Conservation (phyloP, 2,113 vertebrate genomes). For the Tetrax tetrax region DNA sequence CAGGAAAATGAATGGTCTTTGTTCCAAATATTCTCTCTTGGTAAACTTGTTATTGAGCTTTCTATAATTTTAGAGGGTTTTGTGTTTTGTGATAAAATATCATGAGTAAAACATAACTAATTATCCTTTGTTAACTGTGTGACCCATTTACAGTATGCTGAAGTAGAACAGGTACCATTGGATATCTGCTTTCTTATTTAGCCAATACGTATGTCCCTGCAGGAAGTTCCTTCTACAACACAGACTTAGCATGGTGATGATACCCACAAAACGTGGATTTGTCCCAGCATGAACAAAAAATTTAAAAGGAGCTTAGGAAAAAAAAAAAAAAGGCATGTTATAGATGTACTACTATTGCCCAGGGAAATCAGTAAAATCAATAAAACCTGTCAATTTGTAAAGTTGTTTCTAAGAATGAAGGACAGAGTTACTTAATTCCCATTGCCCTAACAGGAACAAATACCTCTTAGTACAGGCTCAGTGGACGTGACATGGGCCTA, state of each 20-base stretch:
- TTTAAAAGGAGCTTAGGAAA: neutral
- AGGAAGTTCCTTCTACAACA: neutral
- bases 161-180: neutral
- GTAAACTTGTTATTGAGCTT: neutral
- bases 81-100: neutral
- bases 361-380: constrained; percentile 19
- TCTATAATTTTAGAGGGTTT: neutral
- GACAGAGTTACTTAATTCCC: neutral
- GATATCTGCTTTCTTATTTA: neutral
- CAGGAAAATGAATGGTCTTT: neutral
- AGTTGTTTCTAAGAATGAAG: neutral
- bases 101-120: neutral
- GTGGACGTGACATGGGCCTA: neutral
- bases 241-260: neutral
- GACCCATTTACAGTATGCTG: neutral
- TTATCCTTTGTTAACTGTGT: neutral
- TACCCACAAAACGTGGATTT: neutral
- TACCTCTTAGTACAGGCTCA: neutral
- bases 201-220: constrained; percentile 22
- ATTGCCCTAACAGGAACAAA: neutral
- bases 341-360: neutral
- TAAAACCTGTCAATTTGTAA: neutral
- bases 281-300: neutral
- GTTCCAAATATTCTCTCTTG: neutral
- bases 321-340: neutral